These are phyloP conservation scores for Micronycteris hirsuta DNA, from an alignment of 2,113 vertebrate species.

Conservation along the genomic window DNA sequence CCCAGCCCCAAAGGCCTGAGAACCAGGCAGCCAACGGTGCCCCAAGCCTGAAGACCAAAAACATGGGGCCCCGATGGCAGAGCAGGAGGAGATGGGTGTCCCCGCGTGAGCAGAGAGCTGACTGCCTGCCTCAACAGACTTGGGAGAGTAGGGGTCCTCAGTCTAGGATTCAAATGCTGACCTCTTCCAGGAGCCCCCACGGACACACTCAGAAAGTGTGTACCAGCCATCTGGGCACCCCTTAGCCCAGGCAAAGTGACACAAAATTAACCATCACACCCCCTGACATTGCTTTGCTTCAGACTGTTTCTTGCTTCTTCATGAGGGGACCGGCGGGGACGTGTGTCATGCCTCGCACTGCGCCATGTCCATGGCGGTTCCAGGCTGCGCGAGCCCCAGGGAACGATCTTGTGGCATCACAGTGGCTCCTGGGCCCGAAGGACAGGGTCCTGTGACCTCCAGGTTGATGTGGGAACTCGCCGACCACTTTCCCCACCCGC, in stretches of 20 bases:
- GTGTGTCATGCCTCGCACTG: not conserved
- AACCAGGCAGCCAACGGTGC: rapidly evolving
- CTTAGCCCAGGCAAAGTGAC: not conserved
- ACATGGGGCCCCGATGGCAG: rapidly evolving
- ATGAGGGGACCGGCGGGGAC: not conserved
- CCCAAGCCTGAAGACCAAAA: not conserved
- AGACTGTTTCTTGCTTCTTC: not conserved
- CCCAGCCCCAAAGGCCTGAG: not conserved
- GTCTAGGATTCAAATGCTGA: not conserved
- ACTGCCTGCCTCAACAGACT: not conserved
- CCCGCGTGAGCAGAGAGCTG: not conserved
- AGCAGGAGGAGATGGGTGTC: not conserved
- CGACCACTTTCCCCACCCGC: not conserved
- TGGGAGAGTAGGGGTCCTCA: not conserved
- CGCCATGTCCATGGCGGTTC: not conserved
- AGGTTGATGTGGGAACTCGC: not conserved
- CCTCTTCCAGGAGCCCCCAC: not conserved
- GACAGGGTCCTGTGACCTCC: not conserved
- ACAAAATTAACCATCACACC: not conserved
- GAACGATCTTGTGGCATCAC: not conserved
- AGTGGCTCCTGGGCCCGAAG: not conserved
- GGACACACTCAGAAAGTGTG: not conserved
- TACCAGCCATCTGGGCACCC: not conserved
- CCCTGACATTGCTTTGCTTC: not conserved
- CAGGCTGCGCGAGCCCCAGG: not conserved